Evolutionary conservation across 2,797 vertebrate species (phyloP).

Genomic region (Lophius americanus): DNA sequence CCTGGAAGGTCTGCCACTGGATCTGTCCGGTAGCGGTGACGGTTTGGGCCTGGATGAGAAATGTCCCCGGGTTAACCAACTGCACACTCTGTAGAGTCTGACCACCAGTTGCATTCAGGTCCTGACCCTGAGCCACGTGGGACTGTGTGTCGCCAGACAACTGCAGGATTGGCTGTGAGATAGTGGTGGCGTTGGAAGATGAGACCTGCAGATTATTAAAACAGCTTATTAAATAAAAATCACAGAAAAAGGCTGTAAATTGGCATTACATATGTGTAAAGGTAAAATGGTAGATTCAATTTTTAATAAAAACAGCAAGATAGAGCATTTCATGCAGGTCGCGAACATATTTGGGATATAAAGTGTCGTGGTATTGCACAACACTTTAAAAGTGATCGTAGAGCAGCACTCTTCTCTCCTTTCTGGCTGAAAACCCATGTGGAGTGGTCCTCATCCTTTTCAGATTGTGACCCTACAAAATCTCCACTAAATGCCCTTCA

Average conservation of each 20-base stretch:
- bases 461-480: neutral
- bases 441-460: neutral
- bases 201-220: slow-evolving; percentile 83
- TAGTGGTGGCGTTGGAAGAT: slow-evolving; percentile 86
- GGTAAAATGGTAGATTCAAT: neutral
- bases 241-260: neutral
- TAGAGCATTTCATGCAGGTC: neutral
- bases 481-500: too few species aligned
- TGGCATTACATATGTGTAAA: neutral
- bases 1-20: slow-evolving; percentile 99
- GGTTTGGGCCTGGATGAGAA: slow-evolving; percentile 98
- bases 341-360: neutral
- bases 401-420: neutral
- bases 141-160: slow-evolving; percentile 83
- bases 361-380: too few species aligned
- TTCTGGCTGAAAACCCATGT: too few species aligned
- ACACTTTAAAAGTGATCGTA: neutral
- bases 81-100: slow-evolving; percentile 97
- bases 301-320: neutral
- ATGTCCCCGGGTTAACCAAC: slow-evolving; percentile 96
- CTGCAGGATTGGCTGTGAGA: slow-evolving; percentile 91
- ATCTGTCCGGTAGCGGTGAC: slow-evolving; percentile 98
- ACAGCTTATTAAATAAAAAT: neutral
- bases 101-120: slow-evolving; percentile 81
- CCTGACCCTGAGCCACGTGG: slow-evolving; percentile 88